These are phyloP conservation scores for Xiphophorus hellerii DNA, from an alignment of 2,113 vertebrate genomes.

Conservation along the genomic window DNA sequence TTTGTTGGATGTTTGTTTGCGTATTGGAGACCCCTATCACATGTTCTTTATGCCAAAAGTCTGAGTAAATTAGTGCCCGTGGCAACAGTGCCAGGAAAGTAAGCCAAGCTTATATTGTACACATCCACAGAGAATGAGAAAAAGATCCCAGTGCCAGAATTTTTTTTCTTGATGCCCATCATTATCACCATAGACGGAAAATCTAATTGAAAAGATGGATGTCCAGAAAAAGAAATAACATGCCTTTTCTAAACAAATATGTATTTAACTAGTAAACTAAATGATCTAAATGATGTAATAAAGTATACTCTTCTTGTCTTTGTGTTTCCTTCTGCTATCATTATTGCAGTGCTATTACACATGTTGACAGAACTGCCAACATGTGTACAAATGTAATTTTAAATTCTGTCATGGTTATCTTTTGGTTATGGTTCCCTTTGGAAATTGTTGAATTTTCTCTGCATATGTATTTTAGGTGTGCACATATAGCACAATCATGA, in stretches of 20 bases:
- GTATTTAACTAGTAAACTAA: background rate
- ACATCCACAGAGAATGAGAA: conserved; percentile 38
- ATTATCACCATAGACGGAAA: background rate
- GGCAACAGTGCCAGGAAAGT: conserved; percentile 38
- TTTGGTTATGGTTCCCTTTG: too few relatives aligned
- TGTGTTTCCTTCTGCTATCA: too few relatives aligned
- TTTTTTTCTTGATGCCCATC: background rate
- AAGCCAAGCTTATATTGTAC: conserved; percentile 54
- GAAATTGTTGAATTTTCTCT: too few relatives aligned
- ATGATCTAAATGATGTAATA: background rate
- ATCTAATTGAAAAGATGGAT: conserved; percentile 1
- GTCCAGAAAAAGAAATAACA: background rate
- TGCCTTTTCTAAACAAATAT: conserved; percentile 1
- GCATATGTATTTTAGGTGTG: too few relatives aligned
- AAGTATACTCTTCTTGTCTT: background rate
- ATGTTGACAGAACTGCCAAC: background rate
- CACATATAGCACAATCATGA: too few relatives aligned
- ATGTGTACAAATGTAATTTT: background rate
- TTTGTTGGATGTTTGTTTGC: conserved; percentile 25
- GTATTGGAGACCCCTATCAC: conserved; percentile 24
- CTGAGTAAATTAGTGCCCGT: conserved; percentile 48
- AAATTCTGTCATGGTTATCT: background rate
- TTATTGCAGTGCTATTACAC: background rate
- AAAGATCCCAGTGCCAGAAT: conserved; percentile 27
- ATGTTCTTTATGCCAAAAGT: conserved; percentile 44